Conservation (phyloP, 2,888 invertebrate genomes). For the Orthosia cruda region DNA sequence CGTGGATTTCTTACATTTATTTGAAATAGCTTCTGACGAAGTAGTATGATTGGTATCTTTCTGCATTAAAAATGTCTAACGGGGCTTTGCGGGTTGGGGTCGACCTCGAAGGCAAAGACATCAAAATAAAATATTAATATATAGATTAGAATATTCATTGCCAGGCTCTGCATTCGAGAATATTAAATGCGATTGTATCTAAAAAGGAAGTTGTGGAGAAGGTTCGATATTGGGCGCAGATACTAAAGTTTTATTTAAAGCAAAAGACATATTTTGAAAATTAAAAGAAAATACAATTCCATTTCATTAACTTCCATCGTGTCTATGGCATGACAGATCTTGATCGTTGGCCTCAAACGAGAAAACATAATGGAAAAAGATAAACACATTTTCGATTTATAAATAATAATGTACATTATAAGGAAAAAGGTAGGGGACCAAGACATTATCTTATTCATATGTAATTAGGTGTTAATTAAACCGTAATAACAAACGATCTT, state of each 20-base stretch:
- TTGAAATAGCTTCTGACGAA: too few relatives aligned
- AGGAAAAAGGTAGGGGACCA: background rate
- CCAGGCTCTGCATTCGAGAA: background rate
- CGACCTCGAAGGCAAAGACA: too few relatives aligned
- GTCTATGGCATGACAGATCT: background rate
- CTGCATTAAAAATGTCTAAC: too few relatives aligned
- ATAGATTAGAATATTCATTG: background rate
- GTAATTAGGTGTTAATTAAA: constrained; percentile 28
- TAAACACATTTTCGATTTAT: background rate
- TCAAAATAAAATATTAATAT: too few relatives aligned
- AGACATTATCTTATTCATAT: constrained; percentile 9
- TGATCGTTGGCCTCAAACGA: too few relatives aligned
- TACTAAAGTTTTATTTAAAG: background rate
- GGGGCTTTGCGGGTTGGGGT: too few relatives aligned
- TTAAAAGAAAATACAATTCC: background rate
- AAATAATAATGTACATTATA: background rate
- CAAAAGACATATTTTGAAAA: background rate
- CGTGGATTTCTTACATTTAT: background rate
- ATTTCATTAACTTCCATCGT: background rate
- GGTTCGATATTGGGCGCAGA: background rate
- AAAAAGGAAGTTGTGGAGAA: background rate
- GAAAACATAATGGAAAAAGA: background rate
- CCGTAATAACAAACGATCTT: constrained; percentile 13
- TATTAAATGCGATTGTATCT: background rate
- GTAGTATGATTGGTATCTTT: too few relatives aligned